phyloP scores from a whole-genome alignment of 2,797 vertebrate genomes.

The Peromyscus eremicus region DNA sequence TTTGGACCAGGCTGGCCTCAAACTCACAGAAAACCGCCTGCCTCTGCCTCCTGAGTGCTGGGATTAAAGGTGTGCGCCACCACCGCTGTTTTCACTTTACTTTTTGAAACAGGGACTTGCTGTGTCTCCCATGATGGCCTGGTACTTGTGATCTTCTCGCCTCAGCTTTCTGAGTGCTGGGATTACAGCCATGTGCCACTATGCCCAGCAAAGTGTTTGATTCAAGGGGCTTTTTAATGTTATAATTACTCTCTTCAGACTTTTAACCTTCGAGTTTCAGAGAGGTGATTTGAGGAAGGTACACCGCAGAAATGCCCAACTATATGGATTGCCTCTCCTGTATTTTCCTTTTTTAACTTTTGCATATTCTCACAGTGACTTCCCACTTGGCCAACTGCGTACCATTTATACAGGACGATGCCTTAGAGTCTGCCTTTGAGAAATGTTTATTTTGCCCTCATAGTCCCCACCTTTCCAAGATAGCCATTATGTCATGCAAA shows the following conservation, averaged over 20 bases:
- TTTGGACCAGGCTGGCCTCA: neutral
- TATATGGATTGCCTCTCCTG: neutral
- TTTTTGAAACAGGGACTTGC: neutral
- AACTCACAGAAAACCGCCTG: neutral
- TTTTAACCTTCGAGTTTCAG: neutral
- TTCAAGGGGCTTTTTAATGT: neutral
- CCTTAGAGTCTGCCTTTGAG: conserved; percentile 14
- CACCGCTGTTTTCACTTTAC: neutral
- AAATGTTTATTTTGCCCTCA: neutral
- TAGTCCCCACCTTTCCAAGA: neutral
- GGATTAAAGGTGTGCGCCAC: neutral
- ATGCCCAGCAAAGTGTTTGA: neutral
- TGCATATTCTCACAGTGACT: neutral
- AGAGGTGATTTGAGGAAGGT: neutral
- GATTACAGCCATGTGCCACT: neutral
- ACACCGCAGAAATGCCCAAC: neutral
- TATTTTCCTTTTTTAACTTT: neutral
- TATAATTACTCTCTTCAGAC: neutral
- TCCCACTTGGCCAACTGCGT: neutral
- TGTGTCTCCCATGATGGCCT: neutral
- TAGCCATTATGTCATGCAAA: neutral
- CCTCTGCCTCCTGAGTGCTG: neutral
- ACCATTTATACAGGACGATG: neutral
- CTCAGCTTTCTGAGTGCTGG: neutral
- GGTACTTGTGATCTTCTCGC: neutral